Base-by-base conservation (phyloP, 2,797 vertebrate genomes). In the Gouania willdenowi region DNA sequence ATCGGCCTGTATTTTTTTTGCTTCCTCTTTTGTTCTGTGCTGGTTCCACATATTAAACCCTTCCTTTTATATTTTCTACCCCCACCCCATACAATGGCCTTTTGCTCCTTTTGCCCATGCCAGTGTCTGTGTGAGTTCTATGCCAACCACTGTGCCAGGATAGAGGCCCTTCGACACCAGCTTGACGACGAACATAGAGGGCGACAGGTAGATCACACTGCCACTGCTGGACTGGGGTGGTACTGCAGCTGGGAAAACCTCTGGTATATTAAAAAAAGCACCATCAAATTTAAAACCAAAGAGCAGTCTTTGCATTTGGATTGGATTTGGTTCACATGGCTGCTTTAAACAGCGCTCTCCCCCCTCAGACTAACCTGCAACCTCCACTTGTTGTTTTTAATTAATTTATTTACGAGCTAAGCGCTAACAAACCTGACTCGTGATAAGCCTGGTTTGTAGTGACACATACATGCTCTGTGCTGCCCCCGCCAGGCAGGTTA, bases 121-220 rank as follows among this genome's bases (percentile, higher is more conserved):
- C 81, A 90, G 89, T 87, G 79, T 72, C 70, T 86, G 34, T 77
- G 68, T 81, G 76, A 71, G 46, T 86, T 90, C 81, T 91, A 87
- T 90, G 82, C 66, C 75, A 84, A 73, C 73, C 84, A 82, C 72
- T 68, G 71, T 67, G 69, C 75, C 60, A 84, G 81, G 79, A 75
- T 86, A 77, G 68, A 83, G 66, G 78, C 75, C 69, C 81, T 84
- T 45, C 69, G 52, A 61, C 74, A 60, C 50, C 63, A 78, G 37
- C 71, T 80, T 49, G 58, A 77, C 47, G 64, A 87, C 39, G 70
- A 82, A 21, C 76, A 83, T 31, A 81, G 35, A 59, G 84, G 81
- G 75, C 76, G 59, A 83, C 84, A 89, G 88, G 88, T 90, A 90
- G 87, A 79, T 75, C 72, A 82, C 71, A 77, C 75, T 73, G 70